These are phyloP conservation scores for Danio kyathit DNA, from an alignment of 2,797 vertebrate genomes.

Conservation along the genomic window DNA sequence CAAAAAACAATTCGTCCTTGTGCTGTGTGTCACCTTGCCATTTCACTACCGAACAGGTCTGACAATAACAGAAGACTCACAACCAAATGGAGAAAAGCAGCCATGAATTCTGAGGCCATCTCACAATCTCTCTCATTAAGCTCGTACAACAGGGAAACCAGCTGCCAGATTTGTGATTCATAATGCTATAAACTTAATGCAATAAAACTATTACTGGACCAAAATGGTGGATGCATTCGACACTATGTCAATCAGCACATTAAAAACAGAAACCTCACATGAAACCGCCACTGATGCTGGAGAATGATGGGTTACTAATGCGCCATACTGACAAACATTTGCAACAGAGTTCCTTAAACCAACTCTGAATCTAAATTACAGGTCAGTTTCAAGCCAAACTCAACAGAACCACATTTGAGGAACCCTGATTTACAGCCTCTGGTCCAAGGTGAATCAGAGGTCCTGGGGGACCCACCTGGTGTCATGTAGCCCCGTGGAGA, in stretches of 20 bases:
- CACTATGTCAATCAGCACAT: conserved; percentile 3
- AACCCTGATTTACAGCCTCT: conserved; percentile 2
- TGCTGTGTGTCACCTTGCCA: conserved; percentile 13
- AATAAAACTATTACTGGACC: conserved; percentile 53
- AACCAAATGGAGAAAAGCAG: conserved; percentile 55
- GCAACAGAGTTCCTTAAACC: not conserved
- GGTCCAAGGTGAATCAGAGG: conserved; percentile 32
- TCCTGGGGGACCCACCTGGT: conserved; percentile 81
- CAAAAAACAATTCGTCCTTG: not conserved
- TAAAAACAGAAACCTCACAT: conserved; percentile 11
- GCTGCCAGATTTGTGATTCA: conserved; percentile 42
- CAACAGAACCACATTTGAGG: not conserved
- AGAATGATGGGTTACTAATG: not conserved
- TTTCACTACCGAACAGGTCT: not conserved
- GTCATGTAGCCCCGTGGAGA: conserved; percentile 87
- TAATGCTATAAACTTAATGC: conserved; percentile 42
- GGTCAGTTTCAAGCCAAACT: not conserved
- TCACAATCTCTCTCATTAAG: conserved; percentile 35
- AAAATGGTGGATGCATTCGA: conserved; percentile 60
- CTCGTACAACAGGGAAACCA: conserved; percentile 26
- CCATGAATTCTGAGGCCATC: conserved; percentile 25
- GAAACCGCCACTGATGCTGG: not conserved
- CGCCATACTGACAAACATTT: not conserved
- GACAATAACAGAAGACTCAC: conserved; percentile 37
- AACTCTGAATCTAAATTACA: not conserved